These are phyloP conservation scores for Schizopygopsis malacanthus DNA, from an alignment of 2,797 vertebrate genomes.

Conservation along the genomic window DNA sequence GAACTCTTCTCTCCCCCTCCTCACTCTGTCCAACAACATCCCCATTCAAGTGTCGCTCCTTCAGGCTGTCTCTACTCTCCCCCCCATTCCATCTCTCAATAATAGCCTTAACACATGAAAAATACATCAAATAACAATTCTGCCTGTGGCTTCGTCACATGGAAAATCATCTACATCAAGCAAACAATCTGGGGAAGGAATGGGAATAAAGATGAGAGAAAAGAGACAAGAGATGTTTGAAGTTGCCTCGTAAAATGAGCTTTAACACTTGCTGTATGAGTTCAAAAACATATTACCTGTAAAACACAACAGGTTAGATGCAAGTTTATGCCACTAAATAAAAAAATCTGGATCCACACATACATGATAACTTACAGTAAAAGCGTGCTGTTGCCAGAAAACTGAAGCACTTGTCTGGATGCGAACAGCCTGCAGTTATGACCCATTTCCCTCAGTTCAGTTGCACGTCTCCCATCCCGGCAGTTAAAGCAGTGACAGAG, in stretches of 20 bases:
- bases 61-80: constrained; percentile 69
- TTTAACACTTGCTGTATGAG: not conserved
- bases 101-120: constrained; percentile 83
- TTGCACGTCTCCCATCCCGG: constrained; percentile 69
- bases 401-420: constrained; percentile 32
- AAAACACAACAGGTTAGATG: not conserved
- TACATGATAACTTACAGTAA: not conserved
- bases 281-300: not conserved
- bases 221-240: constrained; percentile 27
- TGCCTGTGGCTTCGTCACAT: constrained; percentile 78
- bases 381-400: constrained; percentile 3
- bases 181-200: constrained; percentile 65
- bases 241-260: constrained; percentile 1
- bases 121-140: constrained; percentile 81
- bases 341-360: not conserved
- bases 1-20: constrained; percentile 41
- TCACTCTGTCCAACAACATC: constrained; percentile 76
- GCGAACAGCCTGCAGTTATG: constrained; percentile 70
- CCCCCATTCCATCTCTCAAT: constrained; percentile 70
- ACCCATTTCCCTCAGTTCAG: constrained; percentile 77
- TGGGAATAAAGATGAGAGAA: constrained; percentile 28
- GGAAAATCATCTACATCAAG: constrained; percentile 72
- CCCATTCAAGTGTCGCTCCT: constrained; percentile 80
- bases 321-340: not conserved
- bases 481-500: constrained; percentile 71